Evolutionary conservation across 2,113 vertebrate genomes (phyloP), one percentile per base, ranked within the genome.

Genomic region (Gavia stellata): DNA sequence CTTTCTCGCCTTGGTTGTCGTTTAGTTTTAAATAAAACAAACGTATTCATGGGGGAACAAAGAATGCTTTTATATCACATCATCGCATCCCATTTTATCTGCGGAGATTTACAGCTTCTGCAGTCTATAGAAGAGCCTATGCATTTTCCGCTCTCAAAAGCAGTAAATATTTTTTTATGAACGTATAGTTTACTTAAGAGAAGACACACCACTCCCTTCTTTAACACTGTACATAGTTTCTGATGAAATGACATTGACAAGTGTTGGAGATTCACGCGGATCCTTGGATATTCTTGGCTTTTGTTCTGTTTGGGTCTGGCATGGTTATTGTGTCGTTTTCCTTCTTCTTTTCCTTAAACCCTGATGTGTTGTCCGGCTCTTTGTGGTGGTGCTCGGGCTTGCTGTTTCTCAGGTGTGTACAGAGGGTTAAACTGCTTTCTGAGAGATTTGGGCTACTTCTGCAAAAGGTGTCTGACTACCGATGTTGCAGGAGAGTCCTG

Each of bases 11-110:
- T 82, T 88, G 86, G 90, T 91, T 92, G 93, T 84, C 75, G 23
- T 96, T 63, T 77, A 86, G 85, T 56, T 52, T 97, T 96, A 96
- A 97, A 92, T 95, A 96, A 97, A 98, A 97, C 91, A 93, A 95
- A 94, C 94, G 83, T 95, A 97, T 96, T 97, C 95, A 88, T 77
- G 79, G 91, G 92, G 93, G 93, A 83, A 87, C 94, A 95, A 96
- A 97, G 97, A 86, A 83, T 81, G 96, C 90, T 98, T 96, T 97
- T 86, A 49, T 93, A 92, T 96, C 96, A 55, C 81, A 91, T 92
- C 87, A 88, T 97, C 67, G 45, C 21, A 71, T 95, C 94, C 81
- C 81, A 87, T 90, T 68, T 95, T 93, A 97, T 91, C 97, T 96
- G 85, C 14, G 62, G 87, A 90, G 96, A 97, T 94, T 88, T 94